Base-by-base conservation (phyloP, 2,888 invertebrate species). In the Machimus rusticus region DNA sequence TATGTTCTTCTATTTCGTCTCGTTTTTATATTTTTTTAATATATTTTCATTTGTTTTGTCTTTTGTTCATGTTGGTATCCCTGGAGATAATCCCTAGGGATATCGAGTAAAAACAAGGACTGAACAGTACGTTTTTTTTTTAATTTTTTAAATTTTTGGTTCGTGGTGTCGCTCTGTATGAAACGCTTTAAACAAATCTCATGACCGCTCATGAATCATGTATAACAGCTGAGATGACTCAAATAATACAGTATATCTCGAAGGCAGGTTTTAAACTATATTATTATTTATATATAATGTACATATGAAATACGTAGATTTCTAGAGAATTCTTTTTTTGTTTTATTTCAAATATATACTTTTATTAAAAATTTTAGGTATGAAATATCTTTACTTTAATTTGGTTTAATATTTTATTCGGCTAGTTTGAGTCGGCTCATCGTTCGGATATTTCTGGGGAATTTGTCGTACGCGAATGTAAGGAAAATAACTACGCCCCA, bases 341-440 rank as follows among this genome's bases (percentile, higher is more conserved):
- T 89, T 89, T 89, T 89, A 88, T 88, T 89, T 89, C 88, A 88
- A 88, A 43, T 89, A 74, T 86, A 82, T 87, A 85, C 74, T 86
- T 74, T 84, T 87, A 66, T 88, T 87, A 31, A 81, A 87, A 34
- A 84, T 87, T 89, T 89, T 89, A 88, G 87, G 88, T 89, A 88
- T 89, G 88, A 89, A 89, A 89, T 89, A 88, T 89, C 86, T 88
- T 89, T 89, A 88, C 88, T 89, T 86, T 77, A 76, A 76, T 78
- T 82, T 76, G 76, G 34, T 76, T 87, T 86, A 57, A 86, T 86
- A 79, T 86, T 79, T 86, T 86, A 55, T 86, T 79, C 78, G 86
- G 86, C 86, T 86, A 86, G 86, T 86, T 86, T 86, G 86, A 86
- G 55, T 81, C 79, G 74, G 39, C 57, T 28, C 31, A 39, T 82